Evolutionary conservation across 2,797 vertebrate species (phyloP).

Genomic region (Pampus argenteus): DNA sequence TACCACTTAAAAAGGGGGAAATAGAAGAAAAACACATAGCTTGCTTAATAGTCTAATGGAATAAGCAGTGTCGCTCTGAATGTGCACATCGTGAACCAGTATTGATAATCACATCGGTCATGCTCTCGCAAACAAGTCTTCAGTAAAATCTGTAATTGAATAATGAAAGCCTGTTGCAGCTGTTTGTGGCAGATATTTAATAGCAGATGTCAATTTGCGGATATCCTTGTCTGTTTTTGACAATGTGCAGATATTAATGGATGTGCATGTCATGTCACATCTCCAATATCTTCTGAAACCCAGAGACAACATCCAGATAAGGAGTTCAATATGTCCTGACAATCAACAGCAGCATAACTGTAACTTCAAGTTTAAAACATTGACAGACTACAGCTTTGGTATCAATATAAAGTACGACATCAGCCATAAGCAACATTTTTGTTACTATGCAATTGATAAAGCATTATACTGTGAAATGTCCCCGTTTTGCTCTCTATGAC

Average conservation of each 20-base stretch:
- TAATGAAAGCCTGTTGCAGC: slow-evolving; percentile 52
- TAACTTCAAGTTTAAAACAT: slow-evolving; percentile 15
- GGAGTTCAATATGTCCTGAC: slow-evolving; percentile 48
- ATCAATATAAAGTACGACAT: slow-evolving; percentile 26
- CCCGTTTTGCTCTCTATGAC: background rate
- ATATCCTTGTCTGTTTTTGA: slow-evolving; percentile 56
- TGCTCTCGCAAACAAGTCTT: slow-evolving; percentile 47
- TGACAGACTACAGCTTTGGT: slow-evolving; percentile 25
- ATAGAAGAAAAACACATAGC: slow-evolving; percentile 1
- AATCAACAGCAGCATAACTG: slow-evolving; percentile 26
- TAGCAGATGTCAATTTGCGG: slow-evolving; percentile 58
- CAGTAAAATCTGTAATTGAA: slow-evolving; percentile 60
- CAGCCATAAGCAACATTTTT: slow-evolving; percentile 29
- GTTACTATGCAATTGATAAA: background rate
- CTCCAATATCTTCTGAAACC: slow-evolving; percentile 61
- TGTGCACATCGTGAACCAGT: slow-evolving; percentile 19
- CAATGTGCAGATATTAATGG: slow-evolving; percentile 58
- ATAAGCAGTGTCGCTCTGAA: slow-evolving; percentile 10
- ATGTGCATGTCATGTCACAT: slow-evolving; percentile 66
- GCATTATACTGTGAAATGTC: slow-evolving; percentile 10
- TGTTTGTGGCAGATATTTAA: slow-evolving; percentile 64
- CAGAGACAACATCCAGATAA: slow-evolving; percentile 53
- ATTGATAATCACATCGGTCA: slow-evolving; percentile 42
- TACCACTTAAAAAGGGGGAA: background rate
- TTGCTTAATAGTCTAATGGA: background rate